Percentiles rank a stretch among this genome's conserved stretches.
Evolutionary conservation across 2,797 vertebrate genomes (phyloP).

Genomic region (Takifugu ocellatus): DNA sequence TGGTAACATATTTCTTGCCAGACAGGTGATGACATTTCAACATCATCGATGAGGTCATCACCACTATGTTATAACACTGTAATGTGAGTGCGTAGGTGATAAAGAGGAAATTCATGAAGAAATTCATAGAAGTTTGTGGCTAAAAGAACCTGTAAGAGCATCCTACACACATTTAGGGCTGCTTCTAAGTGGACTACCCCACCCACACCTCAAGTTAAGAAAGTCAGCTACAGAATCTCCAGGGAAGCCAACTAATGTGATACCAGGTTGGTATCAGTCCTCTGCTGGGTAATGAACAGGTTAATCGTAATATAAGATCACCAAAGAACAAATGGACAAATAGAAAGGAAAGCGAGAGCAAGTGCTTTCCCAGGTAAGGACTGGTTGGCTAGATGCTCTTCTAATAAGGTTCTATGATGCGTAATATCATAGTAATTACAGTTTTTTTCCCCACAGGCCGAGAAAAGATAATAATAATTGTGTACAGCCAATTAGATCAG

Average conservation of each 20-base stretch:
- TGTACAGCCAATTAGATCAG: neutral
- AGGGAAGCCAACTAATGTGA: slow-evolving; percentile 58
- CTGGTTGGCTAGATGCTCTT: neutral
- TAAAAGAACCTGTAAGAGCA: slow-evolving; percentile 1
- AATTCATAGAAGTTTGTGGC: no score
- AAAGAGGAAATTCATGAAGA: no score
- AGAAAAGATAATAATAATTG: no score
- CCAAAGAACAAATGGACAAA: neutral
- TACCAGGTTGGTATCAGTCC: slow-evolving; percentile 45
- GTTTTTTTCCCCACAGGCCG: no score
- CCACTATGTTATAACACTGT: slow-evolving; percentile 21
- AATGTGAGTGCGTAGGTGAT: no score
- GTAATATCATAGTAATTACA: neutral
- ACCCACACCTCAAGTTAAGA: slow-evolving; percentile 38
- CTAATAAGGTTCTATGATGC: neutral
- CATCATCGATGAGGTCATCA: neutral
- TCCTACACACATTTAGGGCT: slow-evolving; percentile 18
- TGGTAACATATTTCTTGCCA: neutral
- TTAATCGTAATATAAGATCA: neutral
- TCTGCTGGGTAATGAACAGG: slow-evolving; percentile 24
- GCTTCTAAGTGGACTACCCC: neutral
- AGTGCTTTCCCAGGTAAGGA: neutral
- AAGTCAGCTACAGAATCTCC: slow-evolving; percentile 50
- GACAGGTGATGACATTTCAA: neutral
- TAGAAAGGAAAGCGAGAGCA: slow-evolving; percentile 1